A percentile compares a stretch with the other conserved stretches of the same genome.
Evolutionary conservation across 2,797 vertebrate genomes (phyloP).

Genomic region (Clarias laeviceps): DNA sequence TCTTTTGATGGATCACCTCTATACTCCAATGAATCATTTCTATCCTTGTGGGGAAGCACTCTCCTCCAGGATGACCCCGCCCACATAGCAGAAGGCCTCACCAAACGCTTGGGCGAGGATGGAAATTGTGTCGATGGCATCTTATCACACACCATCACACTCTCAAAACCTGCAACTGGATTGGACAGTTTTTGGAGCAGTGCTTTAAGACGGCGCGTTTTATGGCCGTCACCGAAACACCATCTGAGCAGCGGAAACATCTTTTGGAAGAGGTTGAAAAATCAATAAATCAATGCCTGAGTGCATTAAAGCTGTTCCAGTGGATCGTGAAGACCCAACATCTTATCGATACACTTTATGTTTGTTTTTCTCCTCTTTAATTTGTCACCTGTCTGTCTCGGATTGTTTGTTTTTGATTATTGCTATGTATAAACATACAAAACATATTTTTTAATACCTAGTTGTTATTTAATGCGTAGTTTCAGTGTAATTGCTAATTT

Average conservation of each 20-base stretch:
- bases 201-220: not conserved
- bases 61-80: not conserved
- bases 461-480: not conserved
- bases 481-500: too few species aligned
- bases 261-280: not conserved
- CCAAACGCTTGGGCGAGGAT: not conserved
- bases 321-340: not conserved
- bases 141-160: not conserved
- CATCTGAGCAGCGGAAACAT: not conserved
- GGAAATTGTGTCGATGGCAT: not conserved
- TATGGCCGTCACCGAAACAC: not conserved
- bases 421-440: not conserved
- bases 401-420: not conserved
- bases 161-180: not conserved
- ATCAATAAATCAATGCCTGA: not conserved
- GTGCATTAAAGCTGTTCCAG: not conserved
- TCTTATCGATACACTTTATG: not conserved
- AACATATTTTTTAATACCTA: not conserved
- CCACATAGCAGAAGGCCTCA: not conserved
- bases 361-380: not conserved
- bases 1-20: not conserved
- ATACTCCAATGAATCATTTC: not conserved
- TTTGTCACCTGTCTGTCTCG: not conserved
- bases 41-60: not conserved
- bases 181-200: not conserved